These are phyloP conservation scores for Rhagonycha lutea DNA, from an alignment of 2,888 invertebrate genomes.

Conservation along the genomic window DNA sequence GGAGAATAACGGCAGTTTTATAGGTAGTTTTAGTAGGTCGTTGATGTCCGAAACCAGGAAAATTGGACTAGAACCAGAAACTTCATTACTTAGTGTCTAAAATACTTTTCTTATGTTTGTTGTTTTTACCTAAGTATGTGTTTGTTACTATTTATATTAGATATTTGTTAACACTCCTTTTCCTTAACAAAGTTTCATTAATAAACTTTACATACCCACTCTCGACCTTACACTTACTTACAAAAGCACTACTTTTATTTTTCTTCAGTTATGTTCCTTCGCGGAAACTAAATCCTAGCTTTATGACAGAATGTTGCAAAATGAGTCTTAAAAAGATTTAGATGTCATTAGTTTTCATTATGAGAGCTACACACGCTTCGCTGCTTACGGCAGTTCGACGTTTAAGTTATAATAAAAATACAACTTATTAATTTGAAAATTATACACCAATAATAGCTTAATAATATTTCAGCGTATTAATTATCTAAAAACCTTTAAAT, in stretches of 20 bases:
- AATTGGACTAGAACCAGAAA: slow-evolving; percentile 38
- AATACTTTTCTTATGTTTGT: slow-evolving; percentile 9
- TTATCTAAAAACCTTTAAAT: not conserved
- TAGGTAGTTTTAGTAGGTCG: slow-evolving; percentile 45
- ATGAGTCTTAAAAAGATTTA: slow-evolving; percentile 40
- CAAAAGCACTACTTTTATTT: not conserved
- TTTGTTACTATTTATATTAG: slow-evolving; percentile 6
- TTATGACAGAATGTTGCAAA: slow-evolving; percentile 34
- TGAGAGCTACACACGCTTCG: slow-evolving; percentile 16
- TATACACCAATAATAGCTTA: not conserved
- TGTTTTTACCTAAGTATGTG: slow-evolving; percentile 19
- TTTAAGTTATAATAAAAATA: not conserved
- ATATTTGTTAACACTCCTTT: not conserved
- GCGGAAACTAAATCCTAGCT: not conserved
- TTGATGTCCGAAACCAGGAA: slow-evolving; percentile 38
- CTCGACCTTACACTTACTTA: not conserved
- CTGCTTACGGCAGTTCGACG: not conserved
- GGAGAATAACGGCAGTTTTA: slow-evolving; percentile 46
- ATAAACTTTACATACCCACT: not conserved
- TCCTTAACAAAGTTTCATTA: not conserved
- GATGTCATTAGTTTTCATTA: slow-evolving; percentile 43
- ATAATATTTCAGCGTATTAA: not conserved
- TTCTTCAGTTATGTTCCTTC: not conserved
- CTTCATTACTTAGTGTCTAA: slow-evolving; percentile 42
- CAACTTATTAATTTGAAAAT: not conserved